Evolutionary conservation across 2,113 vertebrate genomes (phyloP), one percentile per base, ranked within the genome.

Genomic region (Dipodomys ordii): DNA sequence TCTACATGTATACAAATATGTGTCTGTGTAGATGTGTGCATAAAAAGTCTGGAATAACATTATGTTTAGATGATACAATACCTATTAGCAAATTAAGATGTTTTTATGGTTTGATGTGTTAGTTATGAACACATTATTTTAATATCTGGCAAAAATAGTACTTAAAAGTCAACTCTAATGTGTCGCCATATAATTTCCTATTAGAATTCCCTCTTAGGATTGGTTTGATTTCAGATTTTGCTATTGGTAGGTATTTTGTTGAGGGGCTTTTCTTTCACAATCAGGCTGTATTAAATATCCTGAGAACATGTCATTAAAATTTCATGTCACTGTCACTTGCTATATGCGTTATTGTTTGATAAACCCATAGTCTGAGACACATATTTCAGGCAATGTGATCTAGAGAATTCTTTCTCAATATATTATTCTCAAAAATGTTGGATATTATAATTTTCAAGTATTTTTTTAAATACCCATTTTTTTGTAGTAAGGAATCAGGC

Each of bases 131-230:
- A 84, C 60, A 64, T 83, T 90, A 64, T 76, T 94, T 87, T 23
- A 84, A 12, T 83, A 60, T 89, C 27, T 83, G 10, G 22, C n/a
- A 53, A 90, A 72, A 89, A 86, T 77, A 60, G 65, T 86, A 86
- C 53, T 91, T 89, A 83, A 94, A 88, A 73, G 19, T 83, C 89
- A 78, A 88, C 68, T 93, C 92, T 92, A 88, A 76, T 84, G 18
- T 69, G 46, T 7, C 11, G 6, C 3, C 28, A 90, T 39, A 78
- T 73, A n/a, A 88, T 16, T 86, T 85, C 13, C n/a, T 80, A 13
- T 93, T 92, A 84, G 44, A 94, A 91, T 28, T 90, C 30, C 30
- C 44, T 79, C 32, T 93, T 44, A 22, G 30, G 91, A 87, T 46
- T 87, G 27, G 57, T 82, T 84, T 68, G 35, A 85, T 6, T 92